These are phyloP conservation scores for Drosophila fuyamai DNA, from an alignment of 1,140 invertebrate species.

Conservation along the genomic window DNA sequence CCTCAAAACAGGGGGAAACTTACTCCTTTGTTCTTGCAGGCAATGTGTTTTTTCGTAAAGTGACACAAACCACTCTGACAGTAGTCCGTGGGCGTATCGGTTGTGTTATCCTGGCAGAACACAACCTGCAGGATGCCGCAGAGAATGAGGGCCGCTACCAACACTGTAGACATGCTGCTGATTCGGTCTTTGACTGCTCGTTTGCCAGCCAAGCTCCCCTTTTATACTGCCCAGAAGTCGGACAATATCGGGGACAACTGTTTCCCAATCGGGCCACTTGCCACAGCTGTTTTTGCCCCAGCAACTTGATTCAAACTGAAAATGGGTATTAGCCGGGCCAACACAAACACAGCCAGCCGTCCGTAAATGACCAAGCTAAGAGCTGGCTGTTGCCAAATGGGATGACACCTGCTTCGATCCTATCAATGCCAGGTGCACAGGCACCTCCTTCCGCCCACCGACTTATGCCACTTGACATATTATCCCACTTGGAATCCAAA, in stretches of 20 bases:
- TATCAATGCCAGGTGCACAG: slow-evolving; percentile 71
- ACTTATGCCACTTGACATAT: slow-evolving; percentile 56
- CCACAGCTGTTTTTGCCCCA: slow-evolving; percentile 42
- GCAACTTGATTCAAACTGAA: slow-evolving; percentile 33
- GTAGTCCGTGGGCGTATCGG: slow-evolving; percentile 29
- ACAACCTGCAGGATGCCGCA: slow-evolving; percentile 6
- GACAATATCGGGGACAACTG: slow-evolving; percentile 53
- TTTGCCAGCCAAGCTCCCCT: slow-evolving; percentile 30
- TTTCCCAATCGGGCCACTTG: slow-evolving; percentile 53
- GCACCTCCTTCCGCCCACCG: slow-evolving; percentile 25
- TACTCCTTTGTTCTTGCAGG: slow-evolving; percentile 57
- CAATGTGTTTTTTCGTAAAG: slow-evolving; percentile 52
- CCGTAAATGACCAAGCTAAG: slow-evolving; percentile 12
- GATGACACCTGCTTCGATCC: slow-evolving; percentile 49
- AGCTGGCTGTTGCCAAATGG: slow-evolving; percentile 47
- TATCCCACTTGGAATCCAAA: slow-evolving; percentile 67
- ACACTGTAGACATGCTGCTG: slow-evolving; percentile 10
- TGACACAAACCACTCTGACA: slow-evolving; percentile 48
- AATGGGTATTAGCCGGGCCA: slow-evolving; percentile 32
- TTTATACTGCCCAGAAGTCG: slow-evolving; percentile 44
- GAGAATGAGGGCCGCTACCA: slow-evolving; percentile 7
- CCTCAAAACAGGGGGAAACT: slow-evolving; percentile 15
- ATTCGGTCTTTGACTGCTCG: slow-evolving; percentile 24
- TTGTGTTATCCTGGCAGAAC: slow-evolving; percentile 6
- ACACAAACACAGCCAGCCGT: slow-evolving; percentile 36